These are phyloP conservation scores for Hybos culiciformis DNA, from an alignment of 2,888 invertebrate species.

Conservation along the genomic window DNA sequence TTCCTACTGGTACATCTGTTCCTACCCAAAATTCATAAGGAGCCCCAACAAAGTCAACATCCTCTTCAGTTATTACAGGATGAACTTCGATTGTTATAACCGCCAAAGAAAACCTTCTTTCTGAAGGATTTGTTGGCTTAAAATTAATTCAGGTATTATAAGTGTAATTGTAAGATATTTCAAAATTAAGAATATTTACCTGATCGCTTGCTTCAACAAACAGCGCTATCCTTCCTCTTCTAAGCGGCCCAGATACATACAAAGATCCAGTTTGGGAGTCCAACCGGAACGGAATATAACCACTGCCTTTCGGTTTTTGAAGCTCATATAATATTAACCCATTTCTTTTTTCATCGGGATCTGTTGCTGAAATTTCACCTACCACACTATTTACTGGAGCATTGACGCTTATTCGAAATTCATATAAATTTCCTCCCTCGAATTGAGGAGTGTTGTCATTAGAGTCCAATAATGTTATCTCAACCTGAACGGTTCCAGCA, in stretches of 20 bases:
- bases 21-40: slow-evolving; percentile 88
- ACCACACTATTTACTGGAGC: slow-evolving; percentile 55
- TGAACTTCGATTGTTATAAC: slow-evolving; percentile 72
- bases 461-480: slow-evolving; percentile 72
- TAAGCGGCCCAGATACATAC: slow-evolving; percentile 46
- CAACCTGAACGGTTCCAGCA: slow-evolving; percentile 52
- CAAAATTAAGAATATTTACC: slow-evolving; percentile 13
- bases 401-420: slow-evolving; percentile 56
- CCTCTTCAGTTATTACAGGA: slow-evolving; percentile 37
- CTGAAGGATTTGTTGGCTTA: slow-evolving; percentile 67
- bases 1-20: slow-evolving; percentile 69
- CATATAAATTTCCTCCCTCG: slow-evolving; percentile 68
- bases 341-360: slow-evolving; percentile 56
- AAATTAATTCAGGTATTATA: slow-evolving; percentile 15
- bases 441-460: slow-evolving; percentile 87
- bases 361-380: slow-evolving; percentile 66
- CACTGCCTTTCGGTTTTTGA: slow-evolving; percentile 52
- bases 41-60: slow-evolving; percentile 67
- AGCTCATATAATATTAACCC: slow-evolving; percentile 63
- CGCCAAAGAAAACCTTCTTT: slow-evolving; percentile 65
- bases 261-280: slow-evolving; percentile 58
- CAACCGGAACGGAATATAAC: slow-evolving; percentile 55
- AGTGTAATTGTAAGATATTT: background rate
- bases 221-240: slow-evolving; percentile 60
- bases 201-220: slow-evolving; percentile 73